phyloP scores from a whole-genome alignment of 2,888 invertebrate genomes.

The Atherix ibis region DNA sequence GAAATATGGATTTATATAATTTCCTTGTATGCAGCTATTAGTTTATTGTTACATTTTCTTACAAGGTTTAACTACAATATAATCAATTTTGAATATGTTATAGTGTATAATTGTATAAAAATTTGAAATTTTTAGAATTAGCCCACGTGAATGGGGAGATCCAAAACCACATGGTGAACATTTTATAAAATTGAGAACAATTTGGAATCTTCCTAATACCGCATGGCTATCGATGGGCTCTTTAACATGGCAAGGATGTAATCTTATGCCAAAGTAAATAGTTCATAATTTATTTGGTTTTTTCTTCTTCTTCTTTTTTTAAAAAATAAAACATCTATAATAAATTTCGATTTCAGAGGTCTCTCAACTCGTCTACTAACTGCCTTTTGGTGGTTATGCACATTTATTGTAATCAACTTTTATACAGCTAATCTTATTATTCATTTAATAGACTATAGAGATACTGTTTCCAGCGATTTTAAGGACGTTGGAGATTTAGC shows the following conservation, averaged over 20 bases:
- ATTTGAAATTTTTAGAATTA: slow-evolving; percentile 48
- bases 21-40: slow-evolving; percentile 68
- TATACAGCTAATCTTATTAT: slow-evolving; percentile 90
- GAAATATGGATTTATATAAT: slow-evolving; percentile 86
- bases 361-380: slow-evolving; percentile 77
- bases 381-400: slow-evolving; percentile 89
- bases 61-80: slow-evolving; percentile 41
- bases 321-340: too few relatives aligned
- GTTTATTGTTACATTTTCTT: slow-evolving; percentile 63
- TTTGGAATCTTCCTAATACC: slow-evolving; percentile 72
- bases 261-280: slow-evolving; percentile 74
- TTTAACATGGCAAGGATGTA: slow-evolving; percentile 85
- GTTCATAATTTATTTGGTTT: not conserved
- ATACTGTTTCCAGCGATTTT: too few relatives aligned
- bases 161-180: slow-evolving; percentile 78
- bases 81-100: not conserved
- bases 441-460: too few relatives aligned
- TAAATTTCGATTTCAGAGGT: too few relatives aligned
- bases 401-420: slow-evolving; percentile 77
- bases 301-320: slow-evolving; percentile 2
- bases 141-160: slow-evolving; percentile 86
- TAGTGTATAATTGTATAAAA: not conserved
- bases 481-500: slow-evolving; percentile 86
- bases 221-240: slow-evolving; percentile 88
- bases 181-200: slow-evolving; percentile 73